These are phyloP conservation scores for Anabas testudineus DNA, from an alignment of 2,797 vertebrate genomes.

Conservation along the genomic window DNA sequence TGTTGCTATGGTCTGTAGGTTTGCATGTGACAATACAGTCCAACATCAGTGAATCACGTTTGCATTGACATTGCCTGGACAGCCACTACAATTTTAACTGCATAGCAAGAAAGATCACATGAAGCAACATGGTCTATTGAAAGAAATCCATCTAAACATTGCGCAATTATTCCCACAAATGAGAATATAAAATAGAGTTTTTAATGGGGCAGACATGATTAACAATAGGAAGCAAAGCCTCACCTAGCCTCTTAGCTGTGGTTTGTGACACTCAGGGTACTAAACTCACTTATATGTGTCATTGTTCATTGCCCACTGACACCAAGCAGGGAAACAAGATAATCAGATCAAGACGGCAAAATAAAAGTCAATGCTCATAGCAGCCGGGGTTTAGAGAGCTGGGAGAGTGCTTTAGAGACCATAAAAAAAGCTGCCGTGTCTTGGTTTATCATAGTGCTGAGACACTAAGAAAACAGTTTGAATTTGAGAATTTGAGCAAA, in stretches of 20 bases:
- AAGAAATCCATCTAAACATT: not conserved
- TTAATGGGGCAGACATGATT: constrained; percentile 34
- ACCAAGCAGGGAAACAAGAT: constrained; percentile 27
- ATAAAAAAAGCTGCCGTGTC: not conserved
- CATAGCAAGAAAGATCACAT: not conserved
- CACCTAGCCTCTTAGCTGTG: constrained; percentile 1
- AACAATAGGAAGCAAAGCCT: constrained; percentile 30
- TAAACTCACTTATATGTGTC: constrained; percentile 17
- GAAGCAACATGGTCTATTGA: not conserved
- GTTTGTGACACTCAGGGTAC: constrained; percentile 23
- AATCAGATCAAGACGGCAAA: constrained; percentile 31
- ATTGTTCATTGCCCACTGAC: constrained; percentile 16
- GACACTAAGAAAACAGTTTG: constrained; percentile 1
- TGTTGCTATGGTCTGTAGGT: too few relatives aligned
- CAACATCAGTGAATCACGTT: not conserved
- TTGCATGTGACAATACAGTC: not conserved
- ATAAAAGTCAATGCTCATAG: constrained; percentile 13
- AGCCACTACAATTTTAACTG: not conserved
- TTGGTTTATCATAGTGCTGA: not conserved
- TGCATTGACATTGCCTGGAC: not conserved
- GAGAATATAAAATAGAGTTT: not conserved
- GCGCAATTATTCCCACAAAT: not conserved
- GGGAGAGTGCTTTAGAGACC: not conserved
- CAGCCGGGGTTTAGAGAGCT: too few relatives aligned
- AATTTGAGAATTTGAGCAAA: constrained; percentile 12